Evolutionary conservation across 1,140 invertebrate genomes (phyloP).

Genomic region (Helicoverpa zea): DNA sequence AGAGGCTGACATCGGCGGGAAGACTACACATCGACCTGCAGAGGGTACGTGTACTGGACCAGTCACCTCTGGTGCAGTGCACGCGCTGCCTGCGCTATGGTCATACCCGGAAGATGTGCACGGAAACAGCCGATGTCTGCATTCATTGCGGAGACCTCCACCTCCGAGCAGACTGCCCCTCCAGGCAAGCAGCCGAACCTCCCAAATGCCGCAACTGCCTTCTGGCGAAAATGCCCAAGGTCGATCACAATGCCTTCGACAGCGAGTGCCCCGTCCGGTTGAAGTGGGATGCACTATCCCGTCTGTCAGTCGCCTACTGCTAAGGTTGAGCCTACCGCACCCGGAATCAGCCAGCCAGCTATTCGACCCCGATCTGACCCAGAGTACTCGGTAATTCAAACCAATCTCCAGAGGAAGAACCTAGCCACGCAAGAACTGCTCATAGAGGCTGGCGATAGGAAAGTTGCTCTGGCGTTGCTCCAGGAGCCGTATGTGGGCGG

Average conservation of each 20-base stretch:
- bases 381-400: no score
- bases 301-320: constrained; percentile 28
- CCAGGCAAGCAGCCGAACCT: background rate
- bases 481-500: constrained; percentile 43
- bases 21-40: background rate
- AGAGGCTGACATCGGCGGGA: constrained; percentile 1
- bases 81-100: constrained; percentile 15
- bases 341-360: background rate
- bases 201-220: constrained; percentile 41
- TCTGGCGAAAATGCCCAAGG: background rate
- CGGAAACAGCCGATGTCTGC: constrained; percentile 4
- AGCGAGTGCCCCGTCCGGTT: constrained; percentile 15
- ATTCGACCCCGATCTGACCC: background rate
- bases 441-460: background rate
- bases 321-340: background rate
- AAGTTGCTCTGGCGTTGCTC: constrained; percentile 27
- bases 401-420: background rate
- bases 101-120: background rate
- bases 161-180: background rate
- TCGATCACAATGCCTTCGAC: constrained; percentile 37
- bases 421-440: constrained; percentile 24
- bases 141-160: constrained; percentile 43
- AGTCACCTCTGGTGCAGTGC: constrained; percentile 27
- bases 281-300: constrained; percentile 24
- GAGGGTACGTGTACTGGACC: background rate